Conservation (phyloP, 2,888 invertebrate species). For the Mythimna pallens region DNA sequence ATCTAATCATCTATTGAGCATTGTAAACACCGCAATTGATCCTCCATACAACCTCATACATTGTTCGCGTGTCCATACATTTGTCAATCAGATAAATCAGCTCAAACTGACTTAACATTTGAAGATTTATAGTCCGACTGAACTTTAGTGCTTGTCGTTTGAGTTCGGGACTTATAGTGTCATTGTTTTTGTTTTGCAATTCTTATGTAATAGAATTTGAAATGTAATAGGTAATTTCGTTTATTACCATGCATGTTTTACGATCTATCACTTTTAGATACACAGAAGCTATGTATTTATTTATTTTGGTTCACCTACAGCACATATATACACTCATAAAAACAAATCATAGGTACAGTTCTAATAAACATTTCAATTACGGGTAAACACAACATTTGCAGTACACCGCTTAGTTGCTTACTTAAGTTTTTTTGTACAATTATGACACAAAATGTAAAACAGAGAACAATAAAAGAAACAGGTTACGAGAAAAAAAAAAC, state of each 20-base stretch:
- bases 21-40: constrained; percentile 60
- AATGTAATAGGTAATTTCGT: not conserved
- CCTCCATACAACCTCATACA: constrained; percentile 64
- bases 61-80: constrained; percentile 71
- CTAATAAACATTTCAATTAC: too few species aligned
- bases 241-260: not conserved
- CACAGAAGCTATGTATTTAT: too few species aligned
- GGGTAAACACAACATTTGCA: too few species aligned
- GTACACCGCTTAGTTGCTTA: too few species aligned
- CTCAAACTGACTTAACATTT: constrained; percentile 65
- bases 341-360: too few species aligned
- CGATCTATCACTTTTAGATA: not conserved
- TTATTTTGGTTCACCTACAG: too few species aligned
- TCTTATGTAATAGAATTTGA: constrained; percentile 2
- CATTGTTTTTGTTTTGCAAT: constrained; percentile 34
- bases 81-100: constrained; percentile 65
- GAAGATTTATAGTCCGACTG: constrained; percentile 62
- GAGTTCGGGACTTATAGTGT: constrained; percentile 17
- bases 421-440: too few species aligned
- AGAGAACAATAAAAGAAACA: too few species aligned
- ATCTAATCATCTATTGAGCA: constrained; percentile 56
- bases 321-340: too few species aligned
- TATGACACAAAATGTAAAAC: too few species aligned
- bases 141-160: constrained; percentile 57
- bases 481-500: too few species aligned